These are phyloP conservation scores for Phyllostomus hastatus DNA, from an alignment of 2,113 vertebrate genomes.

Conservation along the genomic window DNA sequence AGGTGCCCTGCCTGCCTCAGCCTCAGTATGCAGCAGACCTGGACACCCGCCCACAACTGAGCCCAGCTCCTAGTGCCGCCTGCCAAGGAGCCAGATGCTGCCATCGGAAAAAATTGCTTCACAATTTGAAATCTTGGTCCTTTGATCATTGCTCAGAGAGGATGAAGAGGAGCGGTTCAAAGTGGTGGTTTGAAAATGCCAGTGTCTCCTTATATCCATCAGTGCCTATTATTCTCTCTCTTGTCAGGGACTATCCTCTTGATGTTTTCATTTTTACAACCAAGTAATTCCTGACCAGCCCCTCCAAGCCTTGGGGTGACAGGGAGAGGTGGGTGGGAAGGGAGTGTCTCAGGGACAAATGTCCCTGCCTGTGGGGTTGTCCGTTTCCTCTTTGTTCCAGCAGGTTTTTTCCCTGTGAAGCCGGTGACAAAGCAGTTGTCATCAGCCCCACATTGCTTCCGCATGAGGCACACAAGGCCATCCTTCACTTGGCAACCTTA, in stretches of 20 bases:
- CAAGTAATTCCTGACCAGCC: constrained; percentile 3
- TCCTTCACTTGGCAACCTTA: background rate
- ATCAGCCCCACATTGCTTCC: background rate
- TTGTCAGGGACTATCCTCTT: constrained; percentile 50
- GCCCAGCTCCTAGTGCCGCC: background rate
- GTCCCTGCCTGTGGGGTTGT: background rate
- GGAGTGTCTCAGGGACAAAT: background rate
- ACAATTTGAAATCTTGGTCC: constrained; percentile 81
- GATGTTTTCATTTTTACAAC: constrained; percentile 57
- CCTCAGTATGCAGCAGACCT: constrained; percentile 79
- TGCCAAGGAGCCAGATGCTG: constrained; percentile 84
- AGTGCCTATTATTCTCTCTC: constrained; percentile 62
- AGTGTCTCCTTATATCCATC: constrained; percentile 69
- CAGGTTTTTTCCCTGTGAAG: background rate
- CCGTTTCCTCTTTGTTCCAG: background rate
- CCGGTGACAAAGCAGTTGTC: background rate
- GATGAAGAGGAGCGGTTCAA: constrained; percentile 75
- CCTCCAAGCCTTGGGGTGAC: background rate
- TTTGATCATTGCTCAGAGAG: constrained; percentile 77
- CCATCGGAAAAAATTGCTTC: constrained; percentile 83
- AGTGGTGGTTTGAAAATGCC: constrained; percentile 70
- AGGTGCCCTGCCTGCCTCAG: constrained; percentile 66
- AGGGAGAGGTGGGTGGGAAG: background rate
- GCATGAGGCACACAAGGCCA: background rate
- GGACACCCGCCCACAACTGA: constrained; percentile 70